Evolutionary conservation across 2,888 invertebrate genomes (phyloP), one percentile per base, ranked within the genome.

Genomic region (Lochmaea crataegi): DNA sequence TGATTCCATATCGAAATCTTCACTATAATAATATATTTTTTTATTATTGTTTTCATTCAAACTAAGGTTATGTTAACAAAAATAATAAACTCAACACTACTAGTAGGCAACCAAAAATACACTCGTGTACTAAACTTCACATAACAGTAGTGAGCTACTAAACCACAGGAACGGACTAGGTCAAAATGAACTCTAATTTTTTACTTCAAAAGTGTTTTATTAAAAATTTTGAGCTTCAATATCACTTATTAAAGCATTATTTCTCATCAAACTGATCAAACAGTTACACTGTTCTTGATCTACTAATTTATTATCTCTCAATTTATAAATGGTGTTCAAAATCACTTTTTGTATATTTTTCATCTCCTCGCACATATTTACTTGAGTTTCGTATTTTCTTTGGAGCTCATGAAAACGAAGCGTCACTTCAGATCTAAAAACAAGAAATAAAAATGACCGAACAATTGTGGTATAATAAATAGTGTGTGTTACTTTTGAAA

Each of bases 321-420:
- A 78, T 77, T 80, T 76, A 63, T 81, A 71, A 14, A 84, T 73
- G 3, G 79, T 73, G 53, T 77, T 74, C 41, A 83, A 77, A 41
- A 82, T 75, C 11, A 78, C 73, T 72, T 79, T 80, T 53, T 82
- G 80, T 0, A 78, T 78, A 60, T 80, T 80, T 74, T 81, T 78
- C 16, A 84, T 72, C 48, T 82, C 79, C 11, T 76, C 75, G 53
- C 79, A 82, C 6, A 85, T 73, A 71, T 71, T 80, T 65, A 80
- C 75, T 77, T 84, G 84, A 2, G 83, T 81, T 75, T 81, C 80
- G 45, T 79, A 78, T 74, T 82, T 83, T 56, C 80, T 80, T 75
- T 82, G 79, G 10, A 79, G 78, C 77, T 85, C 84, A 71, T 85
- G 84, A 38, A 83, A 75, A 58, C 81, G 78, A 26, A 84, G 65